Base-by-base conservation (phyloP, 1,140 invertebrate species). In the Listronotus bonariensis region DNA sequence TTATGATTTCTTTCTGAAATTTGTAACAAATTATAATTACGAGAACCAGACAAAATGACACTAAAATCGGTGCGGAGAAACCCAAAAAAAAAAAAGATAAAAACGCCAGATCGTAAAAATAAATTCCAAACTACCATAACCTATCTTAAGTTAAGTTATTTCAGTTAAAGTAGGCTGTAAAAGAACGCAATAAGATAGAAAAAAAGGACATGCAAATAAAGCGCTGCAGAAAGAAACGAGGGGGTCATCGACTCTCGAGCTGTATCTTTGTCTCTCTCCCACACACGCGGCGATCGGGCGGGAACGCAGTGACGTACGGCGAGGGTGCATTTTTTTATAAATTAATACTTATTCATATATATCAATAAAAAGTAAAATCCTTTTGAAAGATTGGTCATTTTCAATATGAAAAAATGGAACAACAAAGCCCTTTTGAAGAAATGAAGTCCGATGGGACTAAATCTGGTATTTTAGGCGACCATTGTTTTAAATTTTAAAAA, bases 121-220 rank as follows among this genome's bases (percentile, higher is more conserved):
- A 70, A 70, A 70, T 71, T 70, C 67, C 55, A 53, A 66, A 70
- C 61, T 67, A 72, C 75, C 75, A 76, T 76, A 76, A 76, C 75
- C 75, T 76, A 75, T 68, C 74, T 71, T 67, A 76, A 74, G 73
- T 73, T 75, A 72, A 78, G 76, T 78, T 78, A 78, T 78, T 78
- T 77, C 76, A 77, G 76, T 78, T 76, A 77, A 77, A 78, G 75
- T 76, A 75, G 76, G 76, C 75, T 76, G 75, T 75, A 77, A 78
- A 78, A 76, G 76, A 78, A 78, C 75, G 75, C 75, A 76, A 77
- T 73, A 77, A 77, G 74, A 76, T 71, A 72, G 72, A 75, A 77
- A 77, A 75, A 75, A 77, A 77, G 51, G 68, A 70, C 74, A 78
- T 78, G 76, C 76, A 77, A 78, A 77, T 78, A 78, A 77, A 77